These are phyloP conservation scores for Macquaria australasica DNA, from an alignment of 2,113 vertebrate species.

Conservation along the genomic window DNA sequence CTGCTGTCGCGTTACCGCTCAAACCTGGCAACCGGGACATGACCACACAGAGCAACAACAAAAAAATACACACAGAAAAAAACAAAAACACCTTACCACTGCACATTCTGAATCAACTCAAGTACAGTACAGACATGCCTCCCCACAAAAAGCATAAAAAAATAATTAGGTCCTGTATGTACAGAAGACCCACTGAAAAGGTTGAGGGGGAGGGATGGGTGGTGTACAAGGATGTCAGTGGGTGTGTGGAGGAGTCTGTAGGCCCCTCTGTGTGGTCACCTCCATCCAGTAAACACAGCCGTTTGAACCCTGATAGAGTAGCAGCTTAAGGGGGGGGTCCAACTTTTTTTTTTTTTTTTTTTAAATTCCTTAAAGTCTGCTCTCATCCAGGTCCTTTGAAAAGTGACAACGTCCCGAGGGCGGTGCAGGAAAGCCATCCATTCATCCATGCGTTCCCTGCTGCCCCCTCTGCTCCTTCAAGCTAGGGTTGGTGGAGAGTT, in stretches of 20 bases:
- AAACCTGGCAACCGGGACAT: constrained; percentile 54
- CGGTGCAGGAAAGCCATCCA: constrained; percentile 6
- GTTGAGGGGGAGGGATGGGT: neutral
- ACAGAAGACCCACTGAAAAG: constrained; percentile 39
- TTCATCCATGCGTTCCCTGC: constrained; percentile 25
- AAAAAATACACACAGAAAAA: constrained; percentile 8
- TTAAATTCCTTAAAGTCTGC: constrained; percentile 40
- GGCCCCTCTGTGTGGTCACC: constrained; percentile 68
- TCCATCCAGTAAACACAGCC: constrained; percentile 44
- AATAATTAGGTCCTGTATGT: constrained; percentile 34
- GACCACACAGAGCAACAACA: constrained; percentile 63
- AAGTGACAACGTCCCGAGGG: constrained; percentile 19
- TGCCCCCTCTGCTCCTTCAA: constrained; percentile 35
- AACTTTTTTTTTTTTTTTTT: neutral
- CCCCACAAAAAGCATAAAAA: constrained; percentile 22
- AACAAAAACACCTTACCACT: constrained; percentile 1
- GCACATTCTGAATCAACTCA: constrained; percentile 67
- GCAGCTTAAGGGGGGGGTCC: constrained; percentile 60
- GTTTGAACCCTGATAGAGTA: constrained; percentile 31
- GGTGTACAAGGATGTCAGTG: constrained; percentile 11
- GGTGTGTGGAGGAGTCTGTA: constrained; percentile 11
- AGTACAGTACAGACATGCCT: constrained; percentile 39
- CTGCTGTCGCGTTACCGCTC: constrained; percentile 27
- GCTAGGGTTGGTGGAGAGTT: constrained; percentile 41
- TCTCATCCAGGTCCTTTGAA: constrained; percentile 15